Conservation (phyloP, 2,113 vertebrate genomes). For the Calyptomena viridis region DNA sequence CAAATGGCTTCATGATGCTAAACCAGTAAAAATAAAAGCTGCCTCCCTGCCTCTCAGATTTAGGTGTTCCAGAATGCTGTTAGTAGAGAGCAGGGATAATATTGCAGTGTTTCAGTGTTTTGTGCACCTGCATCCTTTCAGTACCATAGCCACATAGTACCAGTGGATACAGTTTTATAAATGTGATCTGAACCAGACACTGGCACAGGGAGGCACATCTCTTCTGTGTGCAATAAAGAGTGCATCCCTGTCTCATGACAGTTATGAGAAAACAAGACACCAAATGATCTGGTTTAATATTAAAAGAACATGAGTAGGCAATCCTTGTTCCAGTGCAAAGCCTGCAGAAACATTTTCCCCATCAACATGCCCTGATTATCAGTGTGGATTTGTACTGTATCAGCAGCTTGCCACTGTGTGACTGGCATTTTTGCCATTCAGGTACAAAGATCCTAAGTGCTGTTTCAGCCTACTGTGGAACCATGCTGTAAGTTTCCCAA, state of each 20-base stretch:
- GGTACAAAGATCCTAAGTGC: background rate
- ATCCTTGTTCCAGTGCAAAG: background rate
- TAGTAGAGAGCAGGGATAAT: background rate
- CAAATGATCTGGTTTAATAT: background rate
- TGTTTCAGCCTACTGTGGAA: background rate
- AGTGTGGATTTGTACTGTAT: background rate
- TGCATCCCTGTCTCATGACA: background rate
- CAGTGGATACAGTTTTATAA: background rate
- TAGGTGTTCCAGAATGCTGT: background rate
- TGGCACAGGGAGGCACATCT: background rate
- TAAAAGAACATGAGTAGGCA: background rate
- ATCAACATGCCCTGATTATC: background rate
- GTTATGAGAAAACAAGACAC: background rate
- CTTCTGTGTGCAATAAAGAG: background rate
- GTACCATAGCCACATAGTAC: rapidly evolving
- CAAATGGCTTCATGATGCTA: background rate
- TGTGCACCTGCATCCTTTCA: background rate
- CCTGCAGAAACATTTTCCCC: background rate
- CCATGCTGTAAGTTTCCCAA: background rate
- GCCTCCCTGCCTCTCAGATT: background rate
- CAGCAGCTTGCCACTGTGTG: background rate
- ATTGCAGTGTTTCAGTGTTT: background rate
- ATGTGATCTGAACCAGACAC: background rate
- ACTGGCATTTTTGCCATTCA: background rate
- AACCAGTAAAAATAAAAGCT: background rate